Evolutionary conservation across 2,797 vertebrate genomes (phyloP).

Genomic region (Protonibea diacanthus): DNA sequence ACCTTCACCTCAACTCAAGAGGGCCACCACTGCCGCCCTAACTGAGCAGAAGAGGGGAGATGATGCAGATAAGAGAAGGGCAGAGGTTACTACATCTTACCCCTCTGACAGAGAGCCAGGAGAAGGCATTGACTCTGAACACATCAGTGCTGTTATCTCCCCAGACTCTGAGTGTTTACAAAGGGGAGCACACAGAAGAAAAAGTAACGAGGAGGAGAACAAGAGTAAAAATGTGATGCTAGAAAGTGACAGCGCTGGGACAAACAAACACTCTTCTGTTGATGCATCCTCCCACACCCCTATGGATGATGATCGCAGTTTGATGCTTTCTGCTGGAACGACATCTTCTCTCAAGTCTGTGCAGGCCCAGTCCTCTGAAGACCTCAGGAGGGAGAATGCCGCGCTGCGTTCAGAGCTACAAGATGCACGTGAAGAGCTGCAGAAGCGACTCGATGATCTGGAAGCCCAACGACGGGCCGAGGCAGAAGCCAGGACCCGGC

Average conservation of each 20-base stretch:
- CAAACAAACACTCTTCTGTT: conserved; percentile 7
- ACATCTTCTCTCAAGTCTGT: conserved; percentile 5
- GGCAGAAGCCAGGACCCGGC: conserved; percentile 81
- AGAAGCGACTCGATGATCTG: conserved; percentile 84
- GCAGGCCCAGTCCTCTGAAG: conserved; percentile 29
- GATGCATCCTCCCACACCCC: not conserved
- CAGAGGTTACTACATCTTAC: conserved; percentile 55
- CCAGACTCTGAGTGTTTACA: conserved; percentile 60
- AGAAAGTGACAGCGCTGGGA: conserved; percentile 22
- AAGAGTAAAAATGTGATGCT: conserved; percentile 38
- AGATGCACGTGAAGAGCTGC: conserved; percentile 81
- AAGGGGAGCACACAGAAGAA: conserved; percentile 34
- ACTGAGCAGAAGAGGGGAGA: conserved; percentile 53
- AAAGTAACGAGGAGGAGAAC: conserved; percentile 27
- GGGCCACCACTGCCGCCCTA: conserved; percentile 17
- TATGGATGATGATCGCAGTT: conserved; percentile 31
- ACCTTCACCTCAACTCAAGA: conserved; percentile 65
- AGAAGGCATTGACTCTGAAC: conserved; percentile 86
- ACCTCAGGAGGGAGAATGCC: conserved; percentile 79
- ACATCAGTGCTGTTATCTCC: conserved; percentile 66
- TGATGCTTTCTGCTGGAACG: conserved; percentile 17
- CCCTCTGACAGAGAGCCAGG: conserved; percentile 85
- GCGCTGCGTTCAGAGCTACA: conserved; percentile 79
- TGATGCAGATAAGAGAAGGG: conserved; percentile 34
- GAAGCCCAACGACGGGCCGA: conserved; percentile 83